phyloP scores from a whole-genome alignment of 1,140 invertebrate genomes.

The Cheumatopsyche charites region DNA sequence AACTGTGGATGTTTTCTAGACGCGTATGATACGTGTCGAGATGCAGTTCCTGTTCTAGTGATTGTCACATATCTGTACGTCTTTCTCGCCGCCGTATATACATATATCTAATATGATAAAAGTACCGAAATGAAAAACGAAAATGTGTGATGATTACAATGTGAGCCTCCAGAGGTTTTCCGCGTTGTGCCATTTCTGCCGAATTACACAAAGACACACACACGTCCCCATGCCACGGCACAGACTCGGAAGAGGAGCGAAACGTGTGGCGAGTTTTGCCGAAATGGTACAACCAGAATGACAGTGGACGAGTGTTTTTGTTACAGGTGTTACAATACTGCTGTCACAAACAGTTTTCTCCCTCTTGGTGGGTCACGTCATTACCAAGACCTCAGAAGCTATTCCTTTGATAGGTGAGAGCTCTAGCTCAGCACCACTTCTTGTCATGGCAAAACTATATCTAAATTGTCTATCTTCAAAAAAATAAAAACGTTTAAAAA shows the following conservation, averaged over 20 bases:
- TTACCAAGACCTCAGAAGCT: slow-evolving; percentile 97
- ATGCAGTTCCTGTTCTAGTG: slow-evolving; percentile 29
- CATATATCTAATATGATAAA: no score
- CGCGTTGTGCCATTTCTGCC: slow-evolving; percentile 23
- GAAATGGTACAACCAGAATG: slow-evolving; percentile 40
- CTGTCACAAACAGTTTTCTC: slow-evolving; percentile 99
- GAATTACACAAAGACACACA: background rate
- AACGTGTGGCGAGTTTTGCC: background rate
- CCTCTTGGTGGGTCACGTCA: slow-evolving; percentile 94
- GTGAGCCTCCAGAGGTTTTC: background rate
- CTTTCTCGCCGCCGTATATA: background rate
- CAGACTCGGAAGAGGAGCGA: background rate
- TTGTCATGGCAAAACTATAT: slow-evolving; percentile 44
- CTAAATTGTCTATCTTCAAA: slow-evolving; percentile 38
- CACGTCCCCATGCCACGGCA: background rate
- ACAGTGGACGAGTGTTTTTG: slow-evolving; percentile 58
- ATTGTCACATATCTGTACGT: slow-evolving; percentile 20
- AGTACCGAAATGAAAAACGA: no score
- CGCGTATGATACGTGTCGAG: slow-evolving; percentile 21
- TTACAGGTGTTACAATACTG: slow-evolving; percentile 98
- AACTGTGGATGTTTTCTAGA: slow-evolving; percentile 14
- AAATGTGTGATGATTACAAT: slow-evolving; percentile 26
- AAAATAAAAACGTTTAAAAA: slow-evolving; percentile 16
- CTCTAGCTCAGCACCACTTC: slow-evolving; percentile 47
- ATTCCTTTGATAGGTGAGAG: slow-evolving; percentile 94